phyloP scores from a whole-genome alignment of 2,888 invertebrate species.

The Rhodophaea formosa region DNA sequence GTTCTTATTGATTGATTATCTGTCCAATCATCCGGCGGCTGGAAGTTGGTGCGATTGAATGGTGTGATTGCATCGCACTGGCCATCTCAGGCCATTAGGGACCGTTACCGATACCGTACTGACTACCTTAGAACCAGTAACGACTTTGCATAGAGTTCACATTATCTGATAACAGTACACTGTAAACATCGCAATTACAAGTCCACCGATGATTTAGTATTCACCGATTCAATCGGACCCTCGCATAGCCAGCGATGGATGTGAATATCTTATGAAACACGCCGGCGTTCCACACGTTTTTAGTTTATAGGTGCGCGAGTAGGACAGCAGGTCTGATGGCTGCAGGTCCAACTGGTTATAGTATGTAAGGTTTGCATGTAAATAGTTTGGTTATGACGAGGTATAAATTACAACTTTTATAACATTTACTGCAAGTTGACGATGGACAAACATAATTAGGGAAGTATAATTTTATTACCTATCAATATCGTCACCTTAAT shows the following conservation, averaged over 20 bases:
- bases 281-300: not conserved
- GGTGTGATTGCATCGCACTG: slow-evolving; percentile 9
- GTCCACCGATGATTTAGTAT: not conserved
- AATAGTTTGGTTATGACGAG: not conserved
- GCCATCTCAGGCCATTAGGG: slow-evolving; percentile 17
- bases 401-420: not conserved
- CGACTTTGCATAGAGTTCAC: slow-evolving; percentile 33
- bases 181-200: not conserved
- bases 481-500: too few relatives aligned
- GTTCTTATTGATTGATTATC: slow-evolving; percentile 6
- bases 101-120: slow-evolving; percentile 43
- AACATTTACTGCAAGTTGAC: too few relatives aligned
- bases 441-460: too few relatives aligned
- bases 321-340: not conserved
- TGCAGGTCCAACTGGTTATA: not conserved
- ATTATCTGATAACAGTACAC: not conserved
- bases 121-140: slow-evolving; percentile 30
- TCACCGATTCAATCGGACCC: not conserved
- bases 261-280: not conserved
- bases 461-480: too few relatives aligned
- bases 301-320: not conserved
- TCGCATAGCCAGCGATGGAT: not conserved
- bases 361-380: not conserved
- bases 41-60: not conserved
- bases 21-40: slow-evolving; percentile 4